Percentiles rank a stretch among this genome's conserved stretches.
Evolutionary conservation across 2,797 vertebrate species (phyloP).

Genomic region (Myotis vivesi): DNA sequence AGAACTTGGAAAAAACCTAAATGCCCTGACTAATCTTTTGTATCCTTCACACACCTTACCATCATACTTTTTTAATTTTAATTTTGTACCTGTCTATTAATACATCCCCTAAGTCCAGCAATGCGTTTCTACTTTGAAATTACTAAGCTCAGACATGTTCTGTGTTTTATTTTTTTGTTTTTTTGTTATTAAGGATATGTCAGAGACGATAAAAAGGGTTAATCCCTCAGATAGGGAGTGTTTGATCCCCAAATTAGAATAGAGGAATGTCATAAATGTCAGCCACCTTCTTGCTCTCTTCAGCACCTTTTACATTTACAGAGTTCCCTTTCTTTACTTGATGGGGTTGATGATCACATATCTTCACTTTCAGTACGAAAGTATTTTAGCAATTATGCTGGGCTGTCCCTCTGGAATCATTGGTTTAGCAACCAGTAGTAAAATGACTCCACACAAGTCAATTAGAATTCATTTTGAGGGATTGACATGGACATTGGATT

Average conservation of each 20-base stretch:
- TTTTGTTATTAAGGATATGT: background rate
- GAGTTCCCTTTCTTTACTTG: background rate
- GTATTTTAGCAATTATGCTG: background rate
- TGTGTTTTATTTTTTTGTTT: background rate
- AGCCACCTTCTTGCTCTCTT: background rate
- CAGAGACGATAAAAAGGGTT: background rate
- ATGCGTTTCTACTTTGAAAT: background rate
- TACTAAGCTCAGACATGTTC: background rate
- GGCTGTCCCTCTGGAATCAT: background rate
- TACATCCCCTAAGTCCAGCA: background rate
- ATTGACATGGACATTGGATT: background rate
- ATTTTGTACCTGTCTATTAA: background rate
- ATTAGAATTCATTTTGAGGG: background rate
- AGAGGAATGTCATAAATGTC: background rate
- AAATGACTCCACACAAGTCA: background rate
- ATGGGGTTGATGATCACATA: background rate
- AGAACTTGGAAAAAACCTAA: background rate
- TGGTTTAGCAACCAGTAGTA: background rate
- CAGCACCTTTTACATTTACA: background rate
- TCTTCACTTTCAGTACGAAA: background rate
- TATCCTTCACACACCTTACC: background rate
- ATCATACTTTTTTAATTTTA: background rate
- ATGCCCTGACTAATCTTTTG: background rate
- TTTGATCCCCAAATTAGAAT: background rate
- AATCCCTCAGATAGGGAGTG: background rate